Base-by-base conservation (phyloP, 1,140 invertebrate genomes). In the Pseudomyrmex flavicornis region DNA sequence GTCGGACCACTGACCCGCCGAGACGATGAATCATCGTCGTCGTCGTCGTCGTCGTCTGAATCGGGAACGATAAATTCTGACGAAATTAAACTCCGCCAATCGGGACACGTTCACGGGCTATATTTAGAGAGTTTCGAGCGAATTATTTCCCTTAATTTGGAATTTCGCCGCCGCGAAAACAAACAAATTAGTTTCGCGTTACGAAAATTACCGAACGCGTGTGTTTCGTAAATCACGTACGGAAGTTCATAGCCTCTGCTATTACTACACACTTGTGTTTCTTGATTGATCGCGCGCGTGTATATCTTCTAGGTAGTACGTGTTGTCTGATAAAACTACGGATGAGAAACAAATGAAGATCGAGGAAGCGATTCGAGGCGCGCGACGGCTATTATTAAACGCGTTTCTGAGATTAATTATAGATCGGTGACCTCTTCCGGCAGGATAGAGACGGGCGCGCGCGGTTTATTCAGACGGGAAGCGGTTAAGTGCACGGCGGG, bases 11-110 rank as follows among this genome's bases (percentile, higher is more conserved):
- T 87, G 84, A 90, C 68, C 80, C 68, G 22, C 5, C 74, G 58
- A 74, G 73, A 69, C 54, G 66, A 90, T 90, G 86, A 91, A 84
- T 91, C 87, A 89, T 66, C 63, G 35, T 70, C 35, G 56, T n/a
- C 44, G 35, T 52, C 8, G 35, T 9, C 56, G 26, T 26, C 26
- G 26, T 26, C 26, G 26, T 26, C 17, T 10, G 54, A 84, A 63
- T 86, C 61, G 22, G 35, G 59, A n/a, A n/a, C 22, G 50, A 65
- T 73, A 35, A 62, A 84, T 75, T 82, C 75, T 62, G 17, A 65
- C 15, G 56, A 84, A 66, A 77, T 62, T 26, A 48, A 50, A 50
- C 59, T 69, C 69, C 15, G 15, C 44, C 15, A 12, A 26, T 35
- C 12, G 4, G 54, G 2, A 26, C 22, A 26, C 44, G 20, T 3